Base-by-base conservation (phyloP, 1,140 invertebrate species). In the Trichoplusia ni region DNA sequence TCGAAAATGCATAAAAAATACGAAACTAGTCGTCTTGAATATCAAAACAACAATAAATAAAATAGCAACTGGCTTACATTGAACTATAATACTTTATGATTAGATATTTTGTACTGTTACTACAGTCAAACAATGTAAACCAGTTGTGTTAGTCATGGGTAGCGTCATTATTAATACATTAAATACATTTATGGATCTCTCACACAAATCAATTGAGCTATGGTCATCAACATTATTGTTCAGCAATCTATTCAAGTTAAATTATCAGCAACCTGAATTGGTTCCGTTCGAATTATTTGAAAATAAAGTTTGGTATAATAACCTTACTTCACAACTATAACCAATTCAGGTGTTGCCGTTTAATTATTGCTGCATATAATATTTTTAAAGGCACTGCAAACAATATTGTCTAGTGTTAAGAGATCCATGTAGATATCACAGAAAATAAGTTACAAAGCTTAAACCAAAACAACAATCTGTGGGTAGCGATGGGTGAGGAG, bases 401-500 rank as follows among this genome's bases (percentile, higher is more conserved):
- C 69, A 74, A 82, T 78, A 79, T 71, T 71, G 64, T 72, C 68
- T 56, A 63, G 67, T 67, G 77, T 72, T 53, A 14, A 69, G 76
- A 80, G 75, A 79, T 65, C 76, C 79, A 74, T 59, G 65, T 66
- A 8, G 18, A 51, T 76, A 85, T 77, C 67, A 79, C 75, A 82
- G 71, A 72, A 79, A 68, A 49, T 18, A 69, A 80, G 63, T 64
- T 46, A 65, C 37, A 33, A 82, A 86, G 79, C 80, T 84, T 83
- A 91, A 89, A 91, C 86, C 79, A 91, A 88, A 90, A 91, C 85
- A 69, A 90, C 89, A 65, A 88, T 89, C 58, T 93, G 92, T 44
- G 92, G 92, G 77, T 92, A 93, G 77, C 92, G 91, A 82, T 93
- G 92, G 47, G 92, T 93, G 68, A 93, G 90, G 31, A 93, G 86